phyloP scores from a whole-genome alignment of 2,113 vertebrate genomes.

The Isurus oxyrinchus region DNA sequence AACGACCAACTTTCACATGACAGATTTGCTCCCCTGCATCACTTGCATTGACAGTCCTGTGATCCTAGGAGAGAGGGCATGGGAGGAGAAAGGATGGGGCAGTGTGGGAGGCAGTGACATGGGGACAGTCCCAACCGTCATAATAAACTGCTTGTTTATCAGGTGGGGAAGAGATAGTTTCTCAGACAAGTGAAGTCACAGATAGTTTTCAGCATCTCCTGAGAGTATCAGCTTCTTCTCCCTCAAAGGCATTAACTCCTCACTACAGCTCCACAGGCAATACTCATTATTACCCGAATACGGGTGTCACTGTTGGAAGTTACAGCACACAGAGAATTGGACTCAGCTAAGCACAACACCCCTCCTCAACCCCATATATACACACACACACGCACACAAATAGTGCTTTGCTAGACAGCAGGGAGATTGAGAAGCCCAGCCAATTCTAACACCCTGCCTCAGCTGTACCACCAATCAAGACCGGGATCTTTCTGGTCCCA shows the following conservation, averaged over 20 bases:
- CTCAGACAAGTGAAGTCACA: neutral
- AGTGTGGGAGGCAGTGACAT: no score
- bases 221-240: neutral
- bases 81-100: no score
- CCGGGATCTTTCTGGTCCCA: neutral
- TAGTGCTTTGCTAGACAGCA: no score
- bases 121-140: neutral
- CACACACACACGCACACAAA: no score
- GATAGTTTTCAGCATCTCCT: neutral
- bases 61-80: neutral
- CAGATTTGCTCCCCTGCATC: neutral
- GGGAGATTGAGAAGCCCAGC: no score
- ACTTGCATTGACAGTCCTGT: neutral
- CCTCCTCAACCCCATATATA: no score
- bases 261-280: neutral
- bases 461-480: neutral
- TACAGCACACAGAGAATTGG: no score
- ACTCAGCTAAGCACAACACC: neutral
- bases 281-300: neutral
- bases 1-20: conserved; percentile 6
- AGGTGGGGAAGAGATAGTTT: neutral
- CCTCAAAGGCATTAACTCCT: neutral
- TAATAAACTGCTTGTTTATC: neutral
- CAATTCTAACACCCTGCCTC: no score
- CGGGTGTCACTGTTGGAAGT: neutral